Evolutionary conservation across 1,140 invertebrate species (phyloP).

Genomic region (Homarus americanus): DNA sequence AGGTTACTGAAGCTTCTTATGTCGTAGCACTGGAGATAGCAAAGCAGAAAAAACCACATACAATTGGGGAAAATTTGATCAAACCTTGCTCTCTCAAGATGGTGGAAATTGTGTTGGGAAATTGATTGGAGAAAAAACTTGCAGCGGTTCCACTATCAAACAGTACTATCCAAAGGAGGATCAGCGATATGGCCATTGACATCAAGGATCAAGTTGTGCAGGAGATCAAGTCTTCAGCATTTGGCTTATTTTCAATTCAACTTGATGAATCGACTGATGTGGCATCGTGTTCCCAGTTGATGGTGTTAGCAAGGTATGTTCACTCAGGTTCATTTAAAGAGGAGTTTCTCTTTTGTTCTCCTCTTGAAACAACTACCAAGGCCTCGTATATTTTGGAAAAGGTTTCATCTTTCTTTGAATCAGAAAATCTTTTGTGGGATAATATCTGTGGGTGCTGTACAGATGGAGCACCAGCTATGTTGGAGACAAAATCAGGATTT

Average conservation of each 20-base stretch:
- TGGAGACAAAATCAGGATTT: slow-evolving; percentile 30
- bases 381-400: slow-evolving; percentile 38
- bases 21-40: slow-evolving; percentile 31
- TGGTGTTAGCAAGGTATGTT: slow-evolving; percentile 36
- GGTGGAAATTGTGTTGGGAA: slow-evolving; percentile 36
- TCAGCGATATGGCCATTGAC: slow-evolving; percentile 39
- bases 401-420: slow-evolving; percentile 48
- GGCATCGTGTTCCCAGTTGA: slow-evolving; percentile 18
- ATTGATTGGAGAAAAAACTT: slow-evolving; percentile 47
- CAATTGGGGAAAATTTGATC: slow-evolving; percentile 36
- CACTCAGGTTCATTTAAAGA: slow-evolving; percentile 42
- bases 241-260: slow-evolving; percentile 72
- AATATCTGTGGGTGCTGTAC: slow-evolving; percentile 31
- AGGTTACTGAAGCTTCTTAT: slow-evolving; percentile 50
- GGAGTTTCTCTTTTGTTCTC: slow-evolving; percentile 32
- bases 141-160: slow-evolving; percentile 13
- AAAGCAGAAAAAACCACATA: slow-evolving; percentile 30
- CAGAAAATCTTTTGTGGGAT: slow-evolving; percentile 51
- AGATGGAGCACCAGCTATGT: slow-evolving; percentile 29
- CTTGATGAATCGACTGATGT: slow-evolving; percentile 16
- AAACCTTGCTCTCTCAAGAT: slow-evolving; percentile 20
- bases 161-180: slow-evolving; percentile 26
- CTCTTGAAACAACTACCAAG: slow-evolving; percentile 40
- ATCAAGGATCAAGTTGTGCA: slow-evolving; percentile 57
- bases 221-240: slow-evolving; percentile 43